These are phyloP conservation scores for Rana temporaria DNA, from an alignment of 2,113 vertebrate species.

Conservation along the genomic window DNA sequence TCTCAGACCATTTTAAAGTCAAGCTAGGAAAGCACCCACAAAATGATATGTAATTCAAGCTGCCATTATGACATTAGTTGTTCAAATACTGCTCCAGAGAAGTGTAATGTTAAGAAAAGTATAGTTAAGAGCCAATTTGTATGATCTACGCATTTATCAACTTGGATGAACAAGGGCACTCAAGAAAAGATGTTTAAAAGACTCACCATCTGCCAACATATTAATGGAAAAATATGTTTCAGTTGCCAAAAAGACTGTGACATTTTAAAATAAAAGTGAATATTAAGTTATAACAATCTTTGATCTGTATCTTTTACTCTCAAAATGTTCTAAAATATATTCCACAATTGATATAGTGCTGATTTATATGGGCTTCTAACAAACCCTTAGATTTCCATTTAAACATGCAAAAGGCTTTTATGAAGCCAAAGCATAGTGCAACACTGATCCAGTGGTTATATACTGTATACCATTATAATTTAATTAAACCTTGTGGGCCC, in stretches of 20 bases:
- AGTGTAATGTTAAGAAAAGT: slow-evolving; percentile 4
- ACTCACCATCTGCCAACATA: slow-evolving; percentile 11
- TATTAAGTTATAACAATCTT: slow-evolving; percentile 8
- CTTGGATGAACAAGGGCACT: slow-evolving; percentile 7
- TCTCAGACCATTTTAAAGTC: slow-evolving; percentile 16
- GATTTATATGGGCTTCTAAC: too few species aligned
- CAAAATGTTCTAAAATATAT: too few species aligned
- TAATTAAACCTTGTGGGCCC: too few species aligned
- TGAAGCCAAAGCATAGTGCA: too few species aligned
- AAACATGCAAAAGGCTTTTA: too few species aligned
- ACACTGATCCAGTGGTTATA: too few species aligned
- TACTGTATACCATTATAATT: too few species aligned
- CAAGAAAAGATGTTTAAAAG: slow-evolving; percentile 25
- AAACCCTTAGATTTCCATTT: too few species aligned
- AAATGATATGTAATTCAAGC: slow-evolving; percentile 38
- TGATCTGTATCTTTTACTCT: neutral
- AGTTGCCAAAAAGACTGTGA: neutral
- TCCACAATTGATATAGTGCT: too few species aligned
- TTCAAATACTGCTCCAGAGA: neutral
- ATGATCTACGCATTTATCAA: neutral
- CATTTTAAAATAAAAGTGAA: slow-evolving; percentile 21
- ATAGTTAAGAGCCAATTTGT: slow-evolving; percentile 25
- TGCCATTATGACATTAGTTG: slow-evolving; percentile 26
- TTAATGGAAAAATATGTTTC: slow-evolving; percentile 24
- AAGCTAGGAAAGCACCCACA: neutral